phyloP scores from a whole-genome alignment of 2,888 invertebrate species.

The Drosophila dives region DNA sequence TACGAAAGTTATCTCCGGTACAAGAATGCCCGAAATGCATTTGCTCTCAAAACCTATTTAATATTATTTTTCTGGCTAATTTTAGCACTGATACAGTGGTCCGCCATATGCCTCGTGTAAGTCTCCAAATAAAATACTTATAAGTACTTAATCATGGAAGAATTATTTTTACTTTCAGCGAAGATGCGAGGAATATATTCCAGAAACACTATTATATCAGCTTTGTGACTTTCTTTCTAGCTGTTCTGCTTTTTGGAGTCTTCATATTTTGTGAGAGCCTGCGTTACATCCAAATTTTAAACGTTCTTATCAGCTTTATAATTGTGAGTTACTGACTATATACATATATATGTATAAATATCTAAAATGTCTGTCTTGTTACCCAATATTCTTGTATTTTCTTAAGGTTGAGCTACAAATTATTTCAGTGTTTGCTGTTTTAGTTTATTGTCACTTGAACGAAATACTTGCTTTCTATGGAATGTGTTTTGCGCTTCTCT shows the following conservation, averaged over 20 bases:
- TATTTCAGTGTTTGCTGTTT: constrained; percentile 42
- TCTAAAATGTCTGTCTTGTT: background rate
- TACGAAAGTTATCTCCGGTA: constrained; percentile 19
- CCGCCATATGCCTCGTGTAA: constrained; percentile 32
- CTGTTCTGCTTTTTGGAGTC: constrained; percentile 22
- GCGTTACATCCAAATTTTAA: constrained; percentile 30
- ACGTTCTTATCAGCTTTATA: constrained; percentile 19
- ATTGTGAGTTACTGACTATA: constrained; percentile 47
- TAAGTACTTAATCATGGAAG: background rate
- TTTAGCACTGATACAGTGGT: constrained; percentile 53
- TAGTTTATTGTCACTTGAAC: constrained; percentile 15
- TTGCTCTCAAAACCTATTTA: constrained; percentile 38
- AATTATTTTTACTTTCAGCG: constrained; percentile 9
- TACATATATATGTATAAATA: no score
- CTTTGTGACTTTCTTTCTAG: constrained; percentile 34
- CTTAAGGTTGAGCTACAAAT: constrained; percentile 60
- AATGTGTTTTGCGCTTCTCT: constrained; percentile 15
- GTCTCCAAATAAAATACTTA: background rate
- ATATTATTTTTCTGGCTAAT: constrained; percentile 41
- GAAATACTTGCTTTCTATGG: constrained; percentile 44
- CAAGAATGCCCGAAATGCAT: constrained; percentile 38
- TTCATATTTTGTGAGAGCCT: constrained; percentile 55
- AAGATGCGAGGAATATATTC: constrained; percentile 4
- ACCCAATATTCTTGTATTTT: background rate
- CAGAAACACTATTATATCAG: constrained; percentile 12